Evolutionary conservation across 2,113 vertebrate species (phyloP).

Genomic region (Solea solea): DNA sequence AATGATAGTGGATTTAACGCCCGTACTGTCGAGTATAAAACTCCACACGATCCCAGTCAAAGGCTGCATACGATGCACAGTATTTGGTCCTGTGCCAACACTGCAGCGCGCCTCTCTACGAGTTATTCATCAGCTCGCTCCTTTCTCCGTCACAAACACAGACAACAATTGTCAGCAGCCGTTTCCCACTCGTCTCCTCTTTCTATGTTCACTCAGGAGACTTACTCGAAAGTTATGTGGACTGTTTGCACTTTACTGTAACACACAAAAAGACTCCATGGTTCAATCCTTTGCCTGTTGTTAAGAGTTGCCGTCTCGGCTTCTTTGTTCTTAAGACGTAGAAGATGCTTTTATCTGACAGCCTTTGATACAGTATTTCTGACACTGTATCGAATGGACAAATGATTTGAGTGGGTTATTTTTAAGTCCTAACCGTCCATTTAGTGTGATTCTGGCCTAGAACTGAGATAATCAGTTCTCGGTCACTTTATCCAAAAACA

Average conservation of each 20-base stretch:
- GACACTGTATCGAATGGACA: not conserved
- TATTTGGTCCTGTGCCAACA: conserved; percentile 40
- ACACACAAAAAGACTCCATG: conserved; percentile 4
- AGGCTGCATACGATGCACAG: conserved; percentile 18
- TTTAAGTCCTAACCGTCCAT: not conserved
- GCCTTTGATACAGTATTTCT: not conserved
- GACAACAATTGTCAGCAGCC: not conserved
- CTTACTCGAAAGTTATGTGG: not conserved
- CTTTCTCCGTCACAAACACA: conserved; percentile 25
- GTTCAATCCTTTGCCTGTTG: not conserved
- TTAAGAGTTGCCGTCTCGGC: too few species aligned
- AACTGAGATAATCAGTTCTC: too few species aligned
- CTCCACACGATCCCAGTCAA: conserved; percentile 13
- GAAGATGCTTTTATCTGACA: conserved; percentile 15
- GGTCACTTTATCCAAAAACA: too few species aligned
- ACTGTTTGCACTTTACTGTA: not conserved
- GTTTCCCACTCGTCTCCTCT: not conserved
- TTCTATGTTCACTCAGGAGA: not conserved
- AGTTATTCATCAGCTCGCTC: conserved; percentile 38
- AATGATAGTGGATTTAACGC: not conserved
- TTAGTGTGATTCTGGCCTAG: too few species aligned
- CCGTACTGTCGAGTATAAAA: not conserved
- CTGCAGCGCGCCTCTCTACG: conserved; percentile 39
- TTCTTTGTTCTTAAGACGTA: not conserved
- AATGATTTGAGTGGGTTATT: not conserved